A percentile compares a stretch with the other conserved stretches of the same genome.
These are phyloP conservation scores for Agonum fuliginosum DNA, from an alignment of 2,888 invertebrate genomes.

Conservation along the genomic window DNA sequence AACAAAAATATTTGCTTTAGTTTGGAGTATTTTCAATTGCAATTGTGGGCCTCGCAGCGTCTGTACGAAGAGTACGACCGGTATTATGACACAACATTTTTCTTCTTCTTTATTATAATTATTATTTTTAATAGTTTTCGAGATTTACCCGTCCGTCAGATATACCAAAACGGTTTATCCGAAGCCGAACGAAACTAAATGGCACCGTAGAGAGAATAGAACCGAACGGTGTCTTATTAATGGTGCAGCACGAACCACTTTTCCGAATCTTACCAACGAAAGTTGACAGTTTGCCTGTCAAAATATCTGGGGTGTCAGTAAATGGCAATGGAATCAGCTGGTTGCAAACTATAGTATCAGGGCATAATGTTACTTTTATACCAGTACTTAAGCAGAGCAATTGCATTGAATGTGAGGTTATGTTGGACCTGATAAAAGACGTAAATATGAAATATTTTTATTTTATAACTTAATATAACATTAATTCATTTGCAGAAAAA, in stretches of 20 bases:
- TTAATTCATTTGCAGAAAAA: conserved; percentile 67
- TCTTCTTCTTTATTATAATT: conserved; percentile 23
- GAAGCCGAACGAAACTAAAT: conserved; percentile 68
- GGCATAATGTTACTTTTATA: conserved; percentile 71
- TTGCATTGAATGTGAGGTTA: conserved; percentile 73
- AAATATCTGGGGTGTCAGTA: conserved; percentile 74
- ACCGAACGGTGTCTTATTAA: conserved; percentile 69
- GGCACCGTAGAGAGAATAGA: conserved; percentile 71
- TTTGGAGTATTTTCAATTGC: conserved; percentile 76
- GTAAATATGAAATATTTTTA: conserved; percentile 63
- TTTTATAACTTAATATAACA: conserved; percentile 6
- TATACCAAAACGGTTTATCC: conserved; percentile 71
- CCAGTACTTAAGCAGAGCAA: conserved; percentile 71
- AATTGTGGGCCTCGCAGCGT: conserved; percentile 72
- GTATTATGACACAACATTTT: conserved; percentile 67
- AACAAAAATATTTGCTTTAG: conserved; percentile 67
- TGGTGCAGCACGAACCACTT: conserved; percentile 72
- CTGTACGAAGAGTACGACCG: conserved; percentile 75
- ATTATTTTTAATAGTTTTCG: conserved; percentile 68
- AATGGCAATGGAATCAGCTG: conserved; percentile 73
- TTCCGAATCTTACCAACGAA: conserved; percentile 66
- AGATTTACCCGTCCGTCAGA: conserved; percentile 71
- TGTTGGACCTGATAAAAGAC: conserved; percentile 68
- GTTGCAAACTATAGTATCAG: conserved; percentile 71
- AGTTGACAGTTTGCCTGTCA: conserved; percentile 72